Conservation (phyloP, 2,888 invertebrate genomes). For the Drosophila ochracea region DNA sequence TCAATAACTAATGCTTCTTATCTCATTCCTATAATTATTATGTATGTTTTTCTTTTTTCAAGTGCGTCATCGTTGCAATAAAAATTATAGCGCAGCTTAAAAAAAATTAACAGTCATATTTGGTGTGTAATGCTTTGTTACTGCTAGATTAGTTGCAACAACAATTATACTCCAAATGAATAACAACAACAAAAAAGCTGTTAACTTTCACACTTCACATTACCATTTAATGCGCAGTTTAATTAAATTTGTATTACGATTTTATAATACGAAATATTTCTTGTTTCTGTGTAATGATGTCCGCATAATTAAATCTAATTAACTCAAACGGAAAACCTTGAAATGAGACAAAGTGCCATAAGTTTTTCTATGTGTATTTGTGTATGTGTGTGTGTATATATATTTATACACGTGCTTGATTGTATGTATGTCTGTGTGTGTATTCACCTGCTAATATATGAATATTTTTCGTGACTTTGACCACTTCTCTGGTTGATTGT, state of each 20-base stretch:
- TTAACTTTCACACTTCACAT: not conserved
- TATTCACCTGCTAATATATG: conserved; percentile 1
- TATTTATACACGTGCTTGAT: conserved; percentile 4
- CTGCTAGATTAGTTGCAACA: not conserved
- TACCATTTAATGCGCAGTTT: conserved; percentile 6
- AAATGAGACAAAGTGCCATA: conserved; percentile 1
- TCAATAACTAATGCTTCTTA: conserved; percentile 8
- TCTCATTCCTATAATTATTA: conserved; percentile 3
- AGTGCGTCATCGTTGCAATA: conserved; percentile 37
- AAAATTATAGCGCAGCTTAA: not conserved
- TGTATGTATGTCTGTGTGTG: not conserved
- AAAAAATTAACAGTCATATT: not conserved
- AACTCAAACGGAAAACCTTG: conserved; percentile 6
- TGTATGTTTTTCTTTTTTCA: not conserved
- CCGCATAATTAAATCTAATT: not conserved
- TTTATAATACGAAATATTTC: not conserved
- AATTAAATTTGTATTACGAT: not conserved
- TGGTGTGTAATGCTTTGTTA: not conserved
- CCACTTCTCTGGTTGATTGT: not conserved
- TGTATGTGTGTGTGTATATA: not conserved
- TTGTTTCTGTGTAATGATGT: not conserved
- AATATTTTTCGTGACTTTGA: conserved; percentile 13
- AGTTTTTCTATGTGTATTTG: not conserved
- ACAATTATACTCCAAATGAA: not conserved
- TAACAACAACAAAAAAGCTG: not conserved